Evolutionary conservation across 2,797 vertebrate genomes (phyloP), one percentile per base, ranked within the genome.

Genomic region (Clarias laeviceps): DNA sequence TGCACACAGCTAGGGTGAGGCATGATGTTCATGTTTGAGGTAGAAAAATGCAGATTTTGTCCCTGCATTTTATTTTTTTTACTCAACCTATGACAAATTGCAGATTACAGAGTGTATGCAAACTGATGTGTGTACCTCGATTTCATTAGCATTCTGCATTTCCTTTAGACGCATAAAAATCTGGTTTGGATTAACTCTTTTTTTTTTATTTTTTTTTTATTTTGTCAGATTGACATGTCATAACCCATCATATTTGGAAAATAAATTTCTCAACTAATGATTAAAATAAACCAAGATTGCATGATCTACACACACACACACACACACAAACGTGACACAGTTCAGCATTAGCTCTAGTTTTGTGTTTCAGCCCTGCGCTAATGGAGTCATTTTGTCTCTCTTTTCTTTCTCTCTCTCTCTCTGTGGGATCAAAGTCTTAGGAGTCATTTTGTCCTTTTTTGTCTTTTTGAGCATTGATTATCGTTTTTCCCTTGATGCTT

Each of bases 391-490:
- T 80, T 80, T 27, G n/a, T 32, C 37, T 62, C 34, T 64, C 2
- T 45, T 79, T 45, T 79, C 2, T 45, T 62, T 45, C 9, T 80
- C 18, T 9, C 34, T 9, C 78, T 65, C 68, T 70, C 37, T 37
- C 40, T 15, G 50, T 18, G 29, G 29, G 65, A 82, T 82, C 29
- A 82, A 82, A 82, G 80, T 57, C 50, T 82, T 59, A 27, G 5
- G 65, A 69, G 65, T 82, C 65, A 70, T 72, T 74, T 59, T 70
- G 34, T 70, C 5, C 66, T 54, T 80, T 80, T 45, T 74, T 54
- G 70, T 79, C 68, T 80, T 54, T 77, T 66, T 45, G 22, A 85
- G 17, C 54, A n/a, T 80, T 85, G 40, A 74, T 74, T 68, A 40
- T 27, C 54, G 40, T 69, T 74, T 72, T 62, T 37, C 50, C 24